Conservation (phyloP, 2,113 vertebrate genomes). For the Nematolebias whitei region DNA sequence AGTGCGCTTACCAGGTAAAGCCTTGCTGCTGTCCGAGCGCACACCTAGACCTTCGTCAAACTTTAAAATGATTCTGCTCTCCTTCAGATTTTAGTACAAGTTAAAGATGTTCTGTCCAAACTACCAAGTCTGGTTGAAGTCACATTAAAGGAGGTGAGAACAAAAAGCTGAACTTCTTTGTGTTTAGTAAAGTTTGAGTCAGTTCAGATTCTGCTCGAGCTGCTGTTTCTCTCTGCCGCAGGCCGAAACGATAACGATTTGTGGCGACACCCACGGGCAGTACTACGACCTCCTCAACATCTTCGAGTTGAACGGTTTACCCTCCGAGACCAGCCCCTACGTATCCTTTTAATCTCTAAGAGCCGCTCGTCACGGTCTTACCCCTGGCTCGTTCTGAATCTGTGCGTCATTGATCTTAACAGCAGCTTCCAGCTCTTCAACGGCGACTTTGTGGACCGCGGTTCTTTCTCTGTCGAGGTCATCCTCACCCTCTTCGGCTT, state of each 20-base stretch:
- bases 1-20: conserved; percentile 93
- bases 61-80: conserved; percentile 8
- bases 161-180: too few relatives aligned
- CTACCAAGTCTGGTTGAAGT: conserved; percentile 92
- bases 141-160: conserved; percentile 86
- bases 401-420: conserved; percentile 62
- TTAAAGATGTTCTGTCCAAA: conserved; percentile 91
- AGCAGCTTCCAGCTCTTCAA: conserved; percentile 87
- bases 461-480: conserved; percentile 93
- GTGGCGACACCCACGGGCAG: conserved; percentile 95
- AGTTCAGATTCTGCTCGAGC: too few relatives aligned
- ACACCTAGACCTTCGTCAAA: background rate
- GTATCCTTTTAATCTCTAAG: conserved; percentile 85
- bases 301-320: conserved; percentile 91
- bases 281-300: conserved; percentile 95
- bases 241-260: conserved; percentile 93
- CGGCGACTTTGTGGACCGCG: conserved; percentile 93
- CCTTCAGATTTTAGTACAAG: conserved; percentile 90
- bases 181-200: too few relatives aligned
- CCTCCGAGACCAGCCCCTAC: conserved; percentile 89
- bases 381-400: conserved; percentile 2
- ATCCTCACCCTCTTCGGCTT: conserved; percentile 94
- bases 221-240: conserved; percentile 71
- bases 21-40: background rate
- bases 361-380: background rate